Base-by-base conservation (phyloP, 1,140 invertebrate genomes). In the Anastrepha obliqua region DNA sequence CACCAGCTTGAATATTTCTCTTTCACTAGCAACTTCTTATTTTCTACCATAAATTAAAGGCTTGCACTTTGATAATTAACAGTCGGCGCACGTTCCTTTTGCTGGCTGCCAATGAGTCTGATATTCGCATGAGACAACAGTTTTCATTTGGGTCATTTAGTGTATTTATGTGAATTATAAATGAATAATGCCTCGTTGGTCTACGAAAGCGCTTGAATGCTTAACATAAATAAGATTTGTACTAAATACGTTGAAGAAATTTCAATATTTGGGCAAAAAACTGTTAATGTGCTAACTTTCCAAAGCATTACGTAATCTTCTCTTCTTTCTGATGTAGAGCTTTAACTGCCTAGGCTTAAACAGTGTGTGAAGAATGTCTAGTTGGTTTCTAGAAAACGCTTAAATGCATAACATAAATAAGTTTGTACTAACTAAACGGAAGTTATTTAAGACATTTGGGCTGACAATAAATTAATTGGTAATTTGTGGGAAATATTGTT, bases 51-150 rank as follows among this genome's bases (percentile, higher is more conserved):
- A 74, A 74, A 44, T 47, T 39, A 44, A 74, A 47, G 67, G 42
- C 67, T 74, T 74, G 42, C 42, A 4, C 67, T 74, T 74, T 8
- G 15, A 4, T 74, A 47, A 74, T 74, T 74, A 74, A 44, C 3
- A 47, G 42, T 74, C 67, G 2, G 15, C 7, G 13, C 67, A 74
- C 67, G 67, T 74, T 6, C 15, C 7, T n/a, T 42, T 74, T 42
- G 15, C 67, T 13, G 39, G 5, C 13, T 74, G 67, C 67, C 67
- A 74, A 74, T 44, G 17, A 74, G 67, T 74, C 67, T 74, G 42
- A 42, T 44, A 74, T 47, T 74, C 20, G 42, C 7, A 39, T 74
- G 67, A 74, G 39, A 11, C 65, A 2, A 29, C 42, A 42, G 13
- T 47, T 44, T 44, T 74, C 67, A 74, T 74, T 74, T 47, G 39